Percentiles rank a stretch among this genome's conserved stretches.
These are phyloP conservation scores for Indri indri DNA, from an alignment of 2,113 vertebrate species.

Conservation along the genomic window DNA sequence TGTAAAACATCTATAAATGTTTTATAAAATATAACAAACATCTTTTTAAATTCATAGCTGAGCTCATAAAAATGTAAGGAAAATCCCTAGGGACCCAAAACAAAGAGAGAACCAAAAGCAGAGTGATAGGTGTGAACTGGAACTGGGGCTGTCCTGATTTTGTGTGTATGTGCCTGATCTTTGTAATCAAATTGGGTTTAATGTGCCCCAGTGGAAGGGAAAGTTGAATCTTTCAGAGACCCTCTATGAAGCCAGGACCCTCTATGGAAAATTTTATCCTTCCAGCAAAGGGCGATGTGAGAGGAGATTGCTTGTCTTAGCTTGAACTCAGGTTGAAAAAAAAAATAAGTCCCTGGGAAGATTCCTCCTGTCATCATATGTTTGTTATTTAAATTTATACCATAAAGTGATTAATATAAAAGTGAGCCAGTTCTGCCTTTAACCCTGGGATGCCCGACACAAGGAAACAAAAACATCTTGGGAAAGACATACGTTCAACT, in stretches of 20 bases:
- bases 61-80: conserved; percentile 49
- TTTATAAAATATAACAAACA: conserved; percentile 68
- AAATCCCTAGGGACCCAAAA: conserved; percentile 17
- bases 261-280: not conserved
- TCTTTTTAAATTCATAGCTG: conserved; percentile 67
- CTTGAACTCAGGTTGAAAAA: not conserved
- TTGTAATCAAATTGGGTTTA: not conserved
- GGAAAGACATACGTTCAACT: not conserved
- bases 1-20: conserved; percentile 55
- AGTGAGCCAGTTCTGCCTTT: not conserved
- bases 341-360: not conserved
- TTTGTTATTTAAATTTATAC: conserved; percentile 19
- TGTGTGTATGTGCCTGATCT: not conserved
- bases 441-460: not conserved
- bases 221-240: not conserved
- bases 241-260: not conserved
- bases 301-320: not conserved
- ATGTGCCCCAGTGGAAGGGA: not conserved
- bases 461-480: not conserved
- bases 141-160: not conserved
- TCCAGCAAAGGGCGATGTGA: not conserved
- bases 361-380: not conserved
- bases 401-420: conserved; percentile 20
- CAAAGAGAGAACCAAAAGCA: conserved; percentile 56
- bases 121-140: conserved; percentile 38